Base-by-base conservation (phyloP, 2,797 vertebrate genomes). In the Sebastiscus tertius region DNA sequence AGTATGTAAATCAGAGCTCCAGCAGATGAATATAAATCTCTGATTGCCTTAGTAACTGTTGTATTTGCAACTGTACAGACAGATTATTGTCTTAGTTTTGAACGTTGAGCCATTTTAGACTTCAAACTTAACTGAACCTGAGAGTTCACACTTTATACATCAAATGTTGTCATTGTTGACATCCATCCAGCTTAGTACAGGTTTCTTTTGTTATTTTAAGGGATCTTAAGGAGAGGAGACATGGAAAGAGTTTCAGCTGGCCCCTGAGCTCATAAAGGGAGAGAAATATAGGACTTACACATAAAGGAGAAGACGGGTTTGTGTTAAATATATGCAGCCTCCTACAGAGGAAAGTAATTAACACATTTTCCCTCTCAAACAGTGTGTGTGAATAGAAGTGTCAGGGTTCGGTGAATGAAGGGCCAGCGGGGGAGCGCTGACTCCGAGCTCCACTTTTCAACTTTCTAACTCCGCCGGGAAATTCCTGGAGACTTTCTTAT, bases 261-360 rank as follows among this genome's bases (percentile, higher is more conserved):
- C 49, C 20, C 58, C 58, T 29, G 8, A 55, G 39, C 18, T 26
- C 64, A 33, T 36, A 36, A 58, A 63, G 3, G 12, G 10, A 59
- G 7, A 46, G 36, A 55, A 62, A 83, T 16, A 39, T 52, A 9
- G 29, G 56, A 33, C 24, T 22, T 8, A 6, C 0, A 2, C 13
- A 55, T 4, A 56, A 24, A 61, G 6, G 27, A 49, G 61, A 29
- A 31, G 56, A 69, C 26, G 27, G 59, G 66, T 68, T 55, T 13
- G 72, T 31, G 62, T 83, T 78, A 33, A 72, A 71, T 63, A 78
- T 13, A 75, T 55, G 22, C 12, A 55, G 36, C 31, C 67, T 81
- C 78, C 79, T 56, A 70, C 81, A 61, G 82, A 80, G 83, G 31
- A 77, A 82, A 78, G 77, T 81, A 79, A 89, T 92, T 82, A 90